Conservation (phyloP, 2,797 vertebrate species). For the Anolis apletophallus region DNA sequence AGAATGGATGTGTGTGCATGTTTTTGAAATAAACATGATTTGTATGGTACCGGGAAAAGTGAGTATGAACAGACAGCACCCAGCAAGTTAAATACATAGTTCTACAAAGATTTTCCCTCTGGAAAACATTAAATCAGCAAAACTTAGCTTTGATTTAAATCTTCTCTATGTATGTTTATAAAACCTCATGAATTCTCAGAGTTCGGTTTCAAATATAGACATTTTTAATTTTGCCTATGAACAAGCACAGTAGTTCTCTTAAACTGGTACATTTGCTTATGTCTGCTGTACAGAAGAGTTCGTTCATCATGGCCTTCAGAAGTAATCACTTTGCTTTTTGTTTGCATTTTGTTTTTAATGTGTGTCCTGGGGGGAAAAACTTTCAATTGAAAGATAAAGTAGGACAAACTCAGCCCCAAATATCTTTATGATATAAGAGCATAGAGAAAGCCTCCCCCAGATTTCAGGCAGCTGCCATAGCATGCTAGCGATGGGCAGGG, state of each 20-base stretch:
- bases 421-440: neutral
- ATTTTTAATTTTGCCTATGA: neutral
- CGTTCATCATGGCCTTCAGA: neutral
- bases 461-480: neutral
- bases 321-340: neutral
- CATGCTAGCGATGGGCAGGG: neutral
- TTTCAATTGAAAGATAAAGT: neutral
- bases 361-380: rapidly evolving
- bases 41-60: neutral
- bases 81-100: neutral
- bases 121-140: neutral
- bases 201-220: neutral
- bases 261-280: neutral
- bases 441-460: neutral
- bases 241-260: neutral
- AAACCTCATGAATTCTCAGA: neutral
- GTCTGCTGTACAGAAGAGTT: slow-evolving; percentile 21
- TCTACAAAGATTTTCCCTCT: neutral
- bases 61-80: neutral
- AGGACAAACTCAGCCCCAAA: neutral
- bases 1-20: no score
- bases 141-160: neutral
- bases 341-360: neutral
- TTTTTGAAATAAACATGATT: neutral
- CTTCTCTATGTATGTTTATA: neutral